Percentiles rank a stretch among this genome's conserved stretches.
Evolutionary conservation across 2,113 vertebrate species (phyloP).

Genomic region (Cyanistes caeruleus): DNA sequence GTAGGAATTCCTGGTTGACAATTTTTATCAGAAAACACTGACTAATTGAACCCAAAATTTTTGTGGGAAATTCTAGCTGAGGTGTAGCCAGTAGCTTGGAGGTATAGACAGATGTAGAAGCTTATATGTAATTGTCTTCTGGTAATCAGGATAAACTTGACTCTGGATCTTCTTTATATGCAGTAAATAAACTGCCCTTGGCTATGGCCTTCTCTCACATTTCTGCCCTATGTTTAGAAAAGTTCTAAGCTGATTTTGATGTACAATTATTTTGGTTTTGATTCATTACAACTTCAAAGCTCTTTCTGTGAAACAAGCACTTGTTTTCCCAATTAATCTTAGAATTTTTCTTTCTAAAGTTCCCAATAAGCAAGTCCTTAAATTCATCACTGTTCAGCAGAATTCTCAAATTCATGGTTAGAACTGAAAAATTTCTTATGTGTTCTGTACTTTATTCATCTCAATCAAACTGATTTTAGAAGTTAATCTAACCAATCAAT

Average conservation of each 20-base stretch:
- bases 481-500: neutral
- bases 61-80: neutral
- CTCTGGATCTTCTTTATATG: neutral
- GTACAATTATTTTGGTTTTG: neutral
- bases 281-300: neutral
- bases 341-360: neutral
- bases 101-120: neutral
- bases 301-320: neutral
- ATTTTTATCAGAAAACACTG: neutral
- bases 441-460: neutral
- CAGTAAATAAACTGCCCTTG: neutral
- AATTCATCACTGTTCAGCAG: neutral
- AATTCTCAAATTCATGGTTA: neutral
- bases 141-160: neutral
- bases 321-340: neutral
- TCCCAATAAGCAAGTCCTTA: neutral
- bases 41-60: neutral
- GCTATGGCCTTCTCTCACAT: neutral
- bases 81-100: neutral
- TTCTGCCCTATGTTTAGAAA: neutral
- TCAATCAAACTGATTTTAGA: neutral
- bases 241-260: neutral
- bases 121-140: neutral
- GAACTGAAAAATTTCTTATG: neutral
- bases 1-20: neutral